phyloP scores from a whole-genome alignment of 2,888 invertebrate genomes.

The Lomographa bimaculata region DNA sequence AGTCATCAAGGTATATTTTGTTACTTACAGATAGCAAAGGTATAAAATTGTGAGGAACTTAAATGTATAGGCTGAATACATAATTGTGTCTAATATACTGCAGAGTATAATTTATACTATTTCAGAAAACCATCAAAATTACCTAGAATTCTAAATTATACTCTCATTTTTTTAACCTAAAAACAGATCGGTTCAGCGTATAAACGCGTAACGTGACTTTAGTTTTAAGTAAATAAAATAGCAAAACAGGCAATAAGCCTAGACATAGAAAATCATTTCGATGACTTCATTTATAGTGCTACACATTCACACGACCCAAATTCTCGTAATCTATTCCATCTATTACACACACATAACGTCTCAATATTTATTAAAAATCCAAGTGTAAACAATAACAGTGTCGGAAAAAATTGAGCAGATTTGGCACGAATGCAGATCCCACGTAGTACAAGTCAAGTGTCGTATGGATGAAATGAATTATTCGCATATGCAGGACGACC shows the following conservation, averaged over 20 bases:
- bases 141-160: too few relatives aligned
- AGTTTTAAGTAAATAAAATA: conserved; percentile 8
- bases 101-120: conserved; percentile 5
- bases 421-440: conserved; percentile 63
- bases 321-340: conserved; percentile 37
- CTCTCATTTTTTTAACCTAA: background rate
- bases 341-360: conserved; percentile 39
- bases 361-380: conserved; percentile 45
- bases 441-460: conserved; percentile 35
- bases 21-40: conserved; percentile 19
- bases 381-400: conserved; percentile 48
- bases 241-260: conserved; percentile 24
- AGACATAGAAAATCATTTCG: conserved; percentile 29
- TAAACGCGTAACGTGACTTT: background rate
- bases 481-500: conserved; percentile 6
- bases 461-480: conserved; percentile 35
- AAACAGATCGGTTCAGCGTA: conserved; percentile 19
- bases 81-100: conserved; percentile 3
- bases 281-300: conserved; percentile 29
- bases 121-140: background rate
- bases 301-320: conserved; percentile 43
- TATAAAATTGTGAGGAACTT: conserved; percentile 18
- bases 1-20: conserved; percentile 24
- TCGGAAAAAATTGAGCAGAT: conserved; percentile 71
- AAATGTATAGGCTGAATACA: conserved; percentile 5